Conservation (phyloP, 2,888 invertebrate genomes). For the Allophyes oxyacanthae region DNA sequence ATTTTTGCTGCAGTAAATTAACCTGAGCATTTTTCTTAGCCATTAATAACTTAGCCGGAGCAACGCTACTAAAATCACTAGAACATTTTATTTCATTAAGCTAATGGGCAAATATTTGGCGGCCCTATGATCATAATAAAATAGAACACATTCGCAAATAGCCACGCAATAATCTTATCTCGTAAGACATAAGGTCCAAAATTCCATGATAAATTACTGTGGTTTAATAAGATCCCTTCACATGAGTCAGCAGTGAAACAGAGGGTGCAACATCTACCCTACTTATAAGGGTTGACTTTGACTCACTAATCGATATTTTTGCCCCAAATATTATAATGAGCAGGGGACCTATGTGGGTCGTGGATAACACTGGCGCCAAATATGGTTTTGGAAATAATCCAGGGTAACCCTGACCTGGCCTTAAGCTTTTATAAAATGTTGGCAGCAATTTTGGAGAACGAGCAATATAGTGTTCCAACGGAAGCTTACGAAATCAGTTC, state of each 20-base stretch:
- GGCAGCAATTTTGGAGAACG: conserved; percentile 18
- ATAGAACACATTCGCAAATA: conserved; percentile 60
- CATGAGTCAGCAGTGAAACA: conserved; percentile 73
- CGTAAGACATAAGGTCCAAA: conserved; percentile 49
- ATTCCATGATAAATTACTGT: conserved; percentile 34
- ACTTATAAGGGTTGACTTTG: conserved; percentile 70
- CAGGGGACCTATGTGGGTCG: conserved; percentile 61
- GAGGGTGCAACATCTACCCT: conserved; percentile 71
- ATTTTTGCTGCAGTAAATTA: no score
- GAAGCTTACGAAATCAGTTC: conserved; percentile 13
- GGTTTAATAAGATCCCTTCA: conserved; percentile 55
- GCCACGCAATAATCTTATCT: conserved; percentile 24
- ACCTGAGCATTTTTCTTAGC: no score
- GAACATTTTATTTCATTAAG: conserved; percentile 67
- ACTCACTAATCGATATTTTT: conserved; percentile 78
- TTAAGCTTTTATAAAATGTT: conserved; percentile 25
- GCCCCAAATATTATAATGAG: conserved; percentile 63
- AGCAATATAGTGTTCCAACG: conserved; percentile 10
- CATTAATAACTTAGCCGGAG: conserved; percentile 19
- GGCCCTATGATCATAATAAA: conserved; percentile 59
- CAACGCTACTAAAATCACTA: conserved; percentile 51
- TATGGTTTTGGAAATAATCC: conserved; percentile 44
- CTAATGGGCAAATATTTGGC: conserved; percentile 80
- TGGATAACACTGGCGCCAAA: conserved; percentile 31
- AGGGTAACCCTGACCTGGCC: conserved; percentile 53